Conservation (phyloP, 1,140 invertebrate species). For the Bombus polaris region DNA sequence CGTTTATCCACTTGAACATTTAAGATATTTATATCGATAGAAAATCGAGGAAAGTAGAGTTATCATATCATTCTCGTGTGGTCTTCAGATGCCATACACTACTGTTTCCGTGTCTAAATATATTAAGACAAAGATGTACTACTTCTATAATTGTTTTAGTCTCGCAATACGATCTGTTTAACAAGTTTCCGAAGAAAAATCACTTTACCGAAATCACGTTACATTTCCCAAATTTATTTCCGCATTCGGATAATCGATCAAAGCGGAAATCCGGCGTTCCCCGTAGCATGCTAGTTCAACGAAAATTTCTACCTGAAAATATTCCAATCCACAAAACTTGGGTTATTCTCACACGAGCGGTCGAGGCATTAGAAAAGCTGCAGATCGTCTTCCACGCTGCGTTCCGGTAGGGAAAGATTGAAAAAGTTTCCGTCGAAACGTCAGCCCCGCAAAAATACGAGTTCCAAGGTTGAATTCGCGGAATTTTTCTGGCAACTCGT, state of each 20-base stretch:
- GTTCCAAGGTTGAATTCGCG: constrained; percentile 3
- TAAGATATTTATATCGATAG: too few relatives aligned
- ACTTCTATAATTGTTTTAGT: too few relatives aligned
- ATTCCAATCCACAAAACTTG: background rate
- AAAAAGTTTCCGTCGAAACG: constrained; percentile 29
- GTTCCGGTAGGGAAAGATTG: background rate
- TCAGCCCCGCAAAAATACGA: constrained; percentile 1
- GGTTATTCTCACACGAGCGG: background rate
- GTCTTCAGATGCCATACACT: too few relatives aligned
- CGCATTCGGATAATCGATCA: background rate
- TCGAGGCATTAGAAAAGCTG: constrained; percentile 14
- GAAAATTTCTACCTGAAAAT: background rate
- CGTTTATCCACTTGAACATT: too few relatives aligned
- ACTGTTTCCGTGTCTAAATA: too few relatives aligned
- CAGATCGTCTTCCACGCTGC: background rate
- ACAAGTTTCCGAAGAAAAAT: background rate
- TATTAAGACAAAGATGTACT: too few relatives aligned
- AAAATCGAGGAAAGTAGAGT: too few relatives aligned
- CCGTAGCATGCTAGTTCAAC: background rate
- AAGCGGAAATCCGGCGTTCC: background rate
- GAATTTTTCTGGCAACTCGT: constrained; percentile 33
- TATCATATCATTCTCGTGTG: too few relatives aligned
- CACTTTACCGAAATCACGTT: background rate
- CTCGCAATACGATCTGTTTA: background rate
- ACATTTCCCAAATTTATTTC: background rate